Evolutionary conservation across 2,888 invertebrate genomes (phyloP).

Genomic region (Ennomos quercinarius): DNA sequence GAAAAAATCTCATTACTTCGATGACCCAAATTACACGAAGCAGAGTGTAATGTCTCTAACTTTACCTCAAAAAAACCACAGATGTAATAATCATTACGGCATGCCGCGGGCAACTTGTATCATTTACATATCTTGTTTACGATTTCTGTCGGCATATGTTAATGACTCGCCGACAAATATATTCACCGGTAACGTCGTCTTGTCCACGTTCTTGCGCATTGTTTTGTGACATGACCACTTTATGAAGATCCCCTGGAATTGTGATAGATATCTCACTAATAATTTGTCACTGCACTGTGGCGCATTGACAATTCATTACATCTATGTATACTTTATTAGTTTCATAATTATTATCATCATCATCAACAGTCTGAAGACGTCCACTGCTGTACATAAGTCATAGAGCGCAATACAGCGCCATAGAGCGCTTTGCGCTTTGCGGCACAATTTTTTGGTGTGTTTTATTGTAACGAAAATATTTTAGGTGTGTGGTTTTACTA

Average conservation of each 20-base stretch:
- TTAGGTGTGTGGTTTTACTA: too few species aligned
- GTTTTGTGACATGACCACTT: constrained; percentile 57
- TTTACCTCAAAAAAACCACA: constrained; percentile 47
- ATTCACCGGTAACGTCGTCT: constrained; percentile 53
- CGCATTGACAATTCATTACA: too few species aligned
- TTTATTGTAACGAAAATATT: too few species aligned
- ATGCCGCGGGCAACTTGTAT: constrained; percentile 56
- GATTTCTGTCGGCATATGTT: constrained; percentile 69
- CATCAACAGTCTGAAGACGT: too few species aligned
- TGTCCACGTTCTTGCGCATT: constrained; percentile 57
- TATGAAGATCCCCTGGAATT: constrained; percentile 40
- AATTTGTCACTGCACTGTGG: too few species aligned
- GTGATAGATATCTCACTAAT: background rate
- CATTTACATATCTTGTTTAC: constrained; percentile 79
- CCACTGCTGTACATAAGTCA: too few species aligned
- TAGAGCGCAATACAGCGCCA: too few species aligned
- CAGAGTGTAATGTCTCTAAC: constrained; percentile 21
- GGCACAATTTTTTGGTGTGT: too few species aligned
- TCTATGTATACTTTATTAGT: too few species aligned
- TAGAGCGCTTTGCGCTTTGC: too few species aligned
- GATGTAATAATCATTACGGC: constrained; percentile 55
- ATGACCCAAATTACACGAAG: constrained; percentile 15
- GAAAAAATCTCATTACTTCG: background rate
- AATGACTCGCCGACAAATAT: constrained; percentile 76
- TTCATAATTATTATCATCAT: too few species aligned